A percentile compares a stretch with the other conserved stretches of the same genome.
phyloP scores from a whole-genome alignment of 2,888 invertebrate genomes.

The Sminthurinus aureus region DNA sequence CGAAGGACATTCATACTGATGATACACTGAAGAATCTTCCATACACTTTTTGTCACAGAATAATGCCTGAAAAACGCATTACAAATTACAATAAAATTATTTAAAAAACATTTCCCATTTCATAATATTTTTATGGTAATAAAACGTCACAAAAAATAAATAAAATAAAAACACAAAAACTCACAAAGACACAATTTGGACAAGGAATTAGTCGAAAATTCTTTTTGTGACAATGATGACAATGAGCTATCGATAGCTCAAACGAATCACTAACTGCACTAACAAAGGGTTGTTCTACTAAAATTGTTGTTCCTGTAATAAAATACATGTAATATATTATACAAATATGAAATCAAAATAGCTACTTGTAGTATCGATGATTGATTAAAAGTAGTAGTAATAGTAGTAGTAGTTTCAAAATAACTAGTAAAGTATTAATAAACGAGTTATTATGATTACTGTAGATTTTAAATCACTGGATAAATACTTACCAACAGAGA shows the following conservation, averaged over 20 bases:
- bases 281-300: neutral
- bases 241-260: neutral
- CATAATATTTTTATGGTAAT: too few species aligned
- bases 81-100: too few species aligned
- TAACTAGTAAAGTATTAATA: too few species aligned
- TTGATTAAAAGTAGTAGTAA: too few species aligned
- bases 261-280: neutral
- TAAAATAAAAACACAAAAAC: too few species aligned
- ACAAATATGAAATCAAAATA: neutral
- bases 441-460: too few species aligned
- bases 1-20: neutral
- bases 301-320: neutral
- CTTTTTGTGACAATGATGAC: constrained; percentile 3
- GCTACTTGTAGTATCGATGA: too few species aligned
- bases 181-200: constrained; percentile 5
- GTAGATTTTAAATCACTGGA: neutral
- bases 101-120: too few species aligned
- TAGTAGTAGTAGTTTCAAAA: too few species aligned
- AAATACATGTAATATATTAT: neutral
- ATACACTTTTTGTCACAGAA: constrained; percentile 9
- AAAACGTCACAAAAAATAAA: too few species aligned
- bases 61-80: neutral
- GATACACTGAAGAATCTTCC: neutral
- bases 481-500: neutral
- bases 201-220: neutral